These are phyloP conservation scores for Percina caprodes DNA, from an alignment of 2,113 vertebrate genomes.

Conservation along the genomic window DNA sequence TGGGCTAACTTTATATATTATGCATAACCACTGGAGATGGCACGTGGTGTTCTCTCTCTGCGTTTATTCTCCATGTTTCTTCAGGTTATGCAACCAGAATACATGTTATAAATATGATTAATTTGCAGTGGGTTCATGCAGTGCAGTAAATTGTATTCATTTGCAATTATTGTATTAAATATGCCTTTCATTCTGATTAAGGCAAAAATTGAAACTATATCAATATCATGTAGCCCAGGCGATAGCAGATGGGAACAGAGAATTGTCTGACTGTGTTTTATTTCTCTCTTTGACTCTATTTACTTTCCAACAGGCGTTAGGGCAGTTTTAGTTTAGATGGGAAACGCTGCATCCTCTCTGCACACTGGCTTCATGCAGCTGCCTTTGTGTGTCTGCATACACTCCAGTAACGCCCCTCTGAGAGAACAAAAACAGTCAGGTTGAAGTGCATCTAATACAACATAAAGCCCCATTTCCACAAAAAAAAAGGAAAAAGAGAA, in stretches of 20 bases:
- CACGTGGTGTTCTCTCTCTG: constrained; percentile 57
- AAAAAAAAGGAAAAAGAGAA: not conserved
- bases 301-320: constrained; percentile 33
- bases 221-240: constrained; percentile 2
- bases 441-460: constrained; percentile 39
- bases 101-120: not conserved
- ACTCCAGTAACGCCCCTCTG: constrained; percentile 69
- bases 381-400: constrained; percentile 75
- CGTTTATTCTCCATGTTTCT: constrained; percentile 39
- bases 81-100: constrained; percentile 45
- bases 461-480: constrained; percentile 12
- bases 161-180: not conserved
- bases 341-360: constrained; percentile 61
- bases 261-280: constrained; percentile 25
- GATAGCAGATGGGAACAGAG: constrained; percentile 34
- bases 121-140: not conserved
- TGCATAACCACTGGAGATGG: constrained; percentile 76
- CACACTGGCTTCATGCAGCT: constrained; percentile 59
- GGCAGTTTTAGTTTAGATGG: constrained; percentile 42
- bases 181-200: not conserved
- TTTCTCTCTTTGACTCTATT: constrained; percentile 3
- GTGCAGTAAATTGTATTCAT: not conserved
- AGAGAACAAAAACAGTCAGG: constrained; percentile 68
- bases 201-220: not conserved
- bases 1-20: constrained; percentile 85